Conservation (phyloP, 2,113 vertebrate species). For the Taurulus bubalis region DNA sequence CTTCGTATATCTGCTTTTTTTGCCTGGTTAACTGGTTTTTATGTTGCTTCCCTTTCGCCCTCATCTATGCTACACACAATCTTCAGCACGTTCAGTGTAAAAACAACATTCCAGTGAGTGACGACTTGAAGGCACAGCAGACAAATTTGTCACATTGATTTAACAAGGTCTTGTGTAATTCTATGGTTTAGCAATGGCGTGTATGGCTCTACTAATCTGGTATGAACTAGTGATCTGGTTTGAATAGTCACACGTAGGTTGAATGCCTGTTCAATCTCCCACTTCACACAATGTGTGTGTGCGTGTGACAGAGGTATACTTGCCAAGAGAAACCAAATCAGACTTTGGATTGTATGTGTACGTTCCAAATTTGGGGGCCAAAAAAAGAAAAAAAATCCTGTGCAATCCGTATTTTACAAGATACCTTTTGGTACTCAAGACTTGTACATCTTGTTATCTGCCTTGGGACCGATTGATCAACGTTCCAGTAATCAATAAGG, state of each 20-base stretch:
- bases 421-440: slow-evolving; percentile 64
- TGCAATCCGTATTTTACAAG: slow-evolving; percentile 46
- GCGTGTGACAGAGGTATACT: slow-evolving; percentile 16
- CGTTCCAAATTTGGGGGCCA: slow-evolving; percentile 9
- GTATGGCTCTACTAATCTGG: slow-evolving; percentile 20
- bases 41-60: background rate
- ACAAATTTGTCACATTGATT: slow-evolving; percentile 22
- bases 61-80: slow-evolving; percentile 1
- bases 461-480: slow-evolving; percentile 73
- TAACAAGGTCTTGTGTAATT: slow-evolving; percentile 9
- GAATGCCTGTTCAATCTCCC: slow-evolving; percentile 17
- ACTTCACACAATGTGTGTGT: slow-evolving; percentile 24
- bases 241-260: slow-evolving; percentile 33
- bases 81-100: background rate
- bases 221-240: slow-evolving; percentile 13
- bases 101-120: slow-evolving; percentile 21
- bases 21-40: background rate
- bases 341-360: slow-evolving; percentile 12
- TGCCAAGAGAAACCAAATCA: slow-evolving; percentile 29
- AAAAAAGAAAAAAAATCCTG: slow-evolving; percentile 34
- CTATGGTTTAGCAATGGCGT: background rate
- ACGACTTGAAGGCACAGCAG: background rate
- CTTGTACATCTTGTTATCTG: slow-evolving; percentile 74
- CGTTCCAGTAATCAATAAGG: slow-evolving; percentile 68
- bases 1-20: background rate